Conservation (phyloP, 2,797 vertebrate genomes). For the Poecilia wingei region DNA sequence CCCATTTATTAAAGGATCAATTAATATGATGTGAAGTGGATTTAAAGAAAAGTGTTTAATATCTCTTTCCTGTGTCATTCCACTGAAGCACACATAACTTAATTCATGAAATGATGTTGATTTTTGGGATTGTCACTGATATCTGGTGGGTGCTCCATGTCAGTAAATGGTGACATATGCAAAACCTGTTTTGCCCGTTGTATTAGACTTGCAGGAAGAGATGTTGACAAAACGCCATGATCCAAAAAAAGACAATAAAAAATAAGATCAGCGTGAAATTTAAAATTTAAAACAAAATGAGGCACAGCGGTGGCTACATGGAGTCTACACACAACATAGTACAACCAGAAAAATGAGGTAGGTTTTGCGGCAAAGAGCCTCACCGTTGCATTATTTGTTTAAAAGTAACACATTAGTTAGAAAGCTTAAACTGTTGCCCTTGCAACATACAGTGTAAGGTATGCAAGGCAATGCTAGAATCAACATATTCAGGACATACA, state of each 20-base stretch:
- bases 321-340: not conserved
- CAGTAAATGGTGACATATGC: not conserved
- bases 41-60: not conserved
- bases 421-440: not conserved
- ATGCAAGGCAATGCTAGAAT: not conserved
- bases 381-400: not conserved
- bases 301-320: not conserved
- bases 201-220: not conserved
- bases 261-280: not conserved
- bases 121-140: not conserved
- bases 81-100: not conserved
- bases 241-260: not conserved
- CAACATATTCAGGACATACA: not conserved
- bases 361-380: not conserved
- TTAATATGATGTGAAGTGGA: not conserved
- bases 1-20: not conserved
- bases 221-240: not conserved
- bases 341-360: not conserved
- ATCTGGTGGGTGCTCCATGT: not conserved
- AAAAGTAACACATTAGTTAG: not conserved
- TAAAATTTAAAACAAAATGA: constrained; percentile 2
- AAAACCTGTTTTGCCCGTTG: not conserved
- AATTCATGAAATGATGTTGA: not conserved
- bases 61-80: not conserved
- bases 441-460: not conserved